Evolutionary conservation across 2,113 vertebrate species (phyloP), one percentile per base, ranked within the genome.

Genomic region (Anseranas semipalmata): DNA sequence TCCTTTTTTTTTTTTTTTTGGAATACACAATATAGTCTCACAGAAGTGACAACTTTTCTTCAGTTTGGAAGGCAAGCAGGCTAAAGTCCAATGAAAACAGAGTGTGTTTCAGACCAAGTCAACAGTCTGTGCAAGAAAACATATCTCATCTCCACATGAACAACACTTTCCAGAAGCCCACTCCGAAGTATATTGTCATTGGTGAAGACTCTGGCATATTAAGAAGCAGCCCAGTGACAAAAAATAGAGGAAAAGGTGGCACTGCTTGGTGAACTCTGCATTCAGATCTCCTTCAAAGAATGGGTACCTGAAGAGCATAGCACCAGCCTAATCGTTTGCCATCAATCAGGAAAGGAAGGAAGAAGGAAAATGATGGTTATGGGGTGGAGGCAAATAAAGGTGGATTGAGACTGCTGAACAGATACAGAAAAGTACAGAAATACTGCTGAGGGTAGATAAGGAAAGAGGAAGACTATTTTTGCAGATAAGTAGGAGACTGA

Each of bases 251-350:
- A 43, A 41, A 43, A 12, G 25, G 9, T 46, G 59, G 35, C 8
- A 59, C 15, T 15, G n/a, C 28, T 18, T 27, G 33, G 24, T 52
- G 33, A 75, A 56, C 35, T 25, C 35, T 72, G 7, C 30, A 18
- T 67, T 70, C 33, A 71, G 19, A 56, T 22, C n/a, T 35, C 6
- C 28, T 56, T 75, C 28, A 35, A 41, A 46, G 46, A 71, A 46
- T 0, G 0, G 33, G 11, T 20, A 71, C 35, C 21, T 33, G 33
- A 60, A 52, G 15, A 60, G 9, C 35, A 45, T 1, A 2, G 21
- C 39, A 79, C 32, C 67, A 46, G 53, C 15, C 22, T 48, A 14
- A 85, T 60, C 37, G 50, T 55, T 59, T 59, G 20, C 21, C 73
- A 43, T 45, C 53, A 77, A 55, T 59, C 6, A 35, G 9, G 45